Evolutionary conservation across 2,797 vertebrate genomes (phyloP).

Genomic region (Silurus aristotelis): DNA sequence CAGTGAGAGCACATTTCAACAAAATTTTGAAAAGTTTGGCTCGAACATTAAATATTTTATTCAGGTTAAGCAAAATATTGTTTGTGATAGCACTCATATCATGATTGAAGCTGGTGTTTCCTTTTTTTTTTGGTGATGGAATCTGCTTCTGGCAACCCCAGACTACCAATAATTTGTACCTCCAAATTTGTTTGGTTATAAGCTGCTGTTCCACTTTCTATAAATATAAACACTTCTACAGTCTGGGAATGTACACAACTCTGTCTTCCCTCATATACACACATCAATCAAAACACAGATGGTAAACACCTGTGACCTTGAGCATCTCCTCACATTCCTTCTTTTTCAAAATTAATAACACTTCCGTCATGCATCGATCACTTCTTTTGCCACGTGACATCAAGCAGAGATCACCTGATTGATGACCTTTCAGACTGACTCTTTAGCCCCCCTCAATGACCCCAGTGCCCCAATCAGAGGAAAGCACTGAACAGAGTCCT

Average conservation of each 20-base stretch:
- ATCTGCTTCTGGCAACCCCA: neutral
- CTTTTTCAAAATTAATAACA: constrained; percentile 54
- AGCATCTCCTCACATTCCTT: constrained; percentile 36
- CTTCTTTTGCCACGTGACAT: constrained; percentile 47
- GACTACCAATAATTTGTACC: neutral
- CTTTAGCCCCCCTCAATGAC: constrained; percentile 17
- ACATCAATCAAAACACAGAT: constrained; percentile 55
- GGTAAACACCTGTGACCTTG: constrained; percentile 62
- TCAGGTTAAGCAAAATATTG: neutral
- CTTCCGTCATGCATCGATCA: constrained; percentile 46
- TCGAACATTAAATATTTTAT: neutral
- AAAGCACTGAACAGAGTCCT: neutral
- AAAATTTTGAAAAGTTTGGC: neutral
- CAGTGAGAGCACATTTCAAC: neutral
- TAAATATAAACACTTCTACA: neutral
- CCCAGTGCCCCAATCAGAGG: constrained; percentile 42
- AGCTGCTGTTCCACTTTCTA: too few species aligned
- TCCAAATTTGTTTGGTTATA: neutral
- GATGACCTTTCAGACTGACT: constrained; percentile 43
- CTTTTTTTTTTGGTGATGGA: neutral
- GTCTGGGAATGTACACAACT: neutral
- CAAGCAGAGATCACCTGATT: constrained; percentile 45
- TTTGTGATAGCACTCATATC: neutral
- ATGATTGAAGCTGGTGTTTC: neutral
- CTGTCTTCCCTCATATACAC: neutral